Evolutionary conservation across 2,113 vertebrate genomes (phyloP).

Genomic region (Sebastes schlegelii): DNA sequence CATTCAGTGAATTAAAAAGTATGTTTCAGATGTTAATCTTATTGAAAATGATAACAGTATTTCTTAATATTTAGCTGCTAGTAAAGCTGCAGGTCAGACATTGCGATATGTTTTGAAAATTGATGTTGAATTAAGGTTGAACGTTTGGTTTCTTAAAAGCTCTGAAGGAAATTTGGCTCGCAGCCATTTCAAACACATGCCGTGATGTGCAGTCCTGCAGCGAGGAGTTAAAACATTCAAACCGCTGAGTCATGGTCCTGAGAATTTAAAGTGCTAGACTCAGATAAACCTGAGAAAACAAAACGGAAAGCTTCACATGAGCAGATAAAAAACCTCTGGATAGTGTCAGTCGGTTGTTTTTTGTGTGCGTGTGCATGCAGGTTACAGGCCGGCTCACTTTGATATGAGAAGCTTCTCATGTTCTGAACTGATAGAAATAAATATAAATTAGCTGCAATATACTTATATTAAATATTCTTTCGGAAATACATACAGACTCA

Average conservation of each 20-base stretch:
- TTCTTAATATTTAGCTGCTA: neutral
- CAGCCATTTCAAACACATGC: neutral
- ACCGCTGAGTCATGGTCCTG: neutral
- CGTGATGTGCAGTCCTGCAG: constrained; percentile 18
- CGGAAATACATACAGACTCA: neutral
- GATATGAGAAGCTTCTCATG: neutral
- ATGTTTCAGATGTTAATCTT: neutral
- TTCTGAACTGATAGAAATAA: neutral
- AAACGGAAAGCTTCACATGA: neutral
- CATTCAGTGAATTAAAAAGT: neutral
- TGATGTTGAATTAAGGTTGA: neutral
- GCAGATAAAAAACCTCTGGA: neutral
- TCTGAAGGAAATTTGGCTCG: constrained; percentile 10
- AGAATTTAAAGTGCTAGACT: constrained; percentile 22
- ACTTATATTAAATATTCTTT: neutral
- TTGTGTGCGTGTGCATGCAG: neutral
- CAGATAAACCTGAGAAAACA: constrained; percentile 22
- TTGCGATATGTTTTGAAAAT: neutral
- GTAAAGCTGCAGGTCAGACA: constrained; percentile 24
- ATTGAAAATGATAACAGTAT: neutral
- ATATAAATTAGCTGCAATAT: neutral
- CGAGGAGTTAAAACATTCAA: neutral
- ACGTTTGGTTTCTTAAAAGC: neutral
- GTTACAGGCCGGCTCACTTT: neutral
- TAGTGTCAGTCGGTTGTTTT: neutral